phyloP scores from a whole-genome alignment of 2,888 invertebrate species.

The Yponomeuta malinellus region DNA sequence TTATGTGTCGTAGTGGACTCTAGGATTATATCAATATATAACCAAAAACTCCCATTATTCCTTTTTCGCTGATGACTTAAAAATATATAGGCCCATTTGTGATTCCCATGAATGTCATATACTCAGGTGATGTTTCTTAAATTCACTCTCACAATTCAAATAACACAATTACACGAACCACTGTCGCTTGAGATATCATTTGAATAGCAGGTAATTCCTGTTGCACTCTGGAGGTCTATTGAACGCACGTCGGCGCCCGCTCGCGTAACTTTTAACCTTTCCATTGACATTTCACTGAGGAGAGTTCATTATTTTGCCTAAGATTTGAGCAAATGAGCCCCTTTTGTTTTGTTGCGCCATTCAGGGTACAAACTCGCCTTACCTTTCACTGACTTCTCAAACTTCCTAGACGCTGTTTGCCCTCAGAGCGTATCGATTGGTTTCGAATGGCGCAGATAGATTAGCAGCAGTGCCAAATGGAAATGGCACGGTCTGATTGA shows the following conservation, averaged over 20 bases:
- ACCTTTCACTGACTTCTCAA: constrained; percentile 60
- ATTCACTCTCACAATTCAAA: too few relatives aligned
- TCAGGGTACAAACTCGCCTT: constrained; percentile 42
- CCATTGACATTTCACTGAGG: constrained; percentile 65
- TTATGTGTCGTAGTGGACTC: too few relatives aligned
- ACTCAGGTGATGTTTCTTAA: too few relatives aligned
- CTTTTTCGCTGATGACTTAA: too few relatives aligned
- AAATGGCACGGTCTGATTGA: background rate
- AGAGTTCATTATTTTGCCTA: constrained; percentile 59
- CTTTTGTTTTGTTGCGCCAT: constrained; percentile 60
- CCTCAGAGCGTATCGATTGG: constrained; percentile 51
- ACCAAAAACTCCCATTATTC: too few relatives aligned
- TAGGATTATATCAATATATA: too few relatives aligned
- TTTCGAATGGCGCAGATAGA: constrained; percentile 4
- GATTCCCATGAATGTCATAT: too few relatives aligned
- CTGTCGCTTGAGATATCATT: too few relatives aligned
- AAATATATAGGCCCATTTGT: too few relatives aligned
- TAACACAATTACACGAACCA: too few relatives aligned
- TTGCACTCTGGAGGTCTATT: constrained; percentile 14
- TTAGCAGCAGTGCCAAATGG: constrained; percentile 5
- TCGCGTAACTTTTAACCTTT: constrained; percentile 66
- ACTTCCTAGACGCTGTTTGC: constrained; percentile 57
- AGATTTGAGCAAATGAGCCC: constrained; percentile 62
- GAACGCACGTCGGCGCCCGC: constrained; percentile 30
- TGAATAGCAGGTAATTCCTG: too few relatives aligned